Percentiles rank a stretch among this genome's conserved stretches.
Conservation (phyloP, 1,140 invertebrate species). For the Lordiphosa collinella region DNA sequence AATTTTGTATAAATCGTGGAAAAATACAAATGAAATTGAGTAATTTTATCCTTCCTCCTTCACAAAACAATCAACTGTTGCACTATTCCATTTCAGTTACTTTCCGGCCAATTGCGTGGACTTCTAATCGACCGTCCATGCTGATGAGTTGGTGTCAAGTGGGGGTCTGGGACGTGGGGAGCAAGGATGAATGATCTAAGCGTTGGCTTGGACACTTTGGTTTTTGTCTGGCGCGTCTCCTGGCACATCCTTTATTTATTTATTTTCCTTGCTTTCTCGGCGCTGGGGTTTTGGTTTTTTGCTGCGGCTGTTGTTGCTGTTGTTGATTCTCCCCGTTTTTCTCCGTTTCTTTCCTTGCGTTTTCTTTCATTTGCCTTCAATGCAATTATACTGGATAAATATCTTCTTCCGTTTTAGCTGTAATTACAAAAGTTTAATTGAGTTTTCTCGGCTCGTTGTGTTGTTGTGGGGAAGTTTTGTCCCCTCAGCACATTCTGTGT, state of each 20-base stretch:
- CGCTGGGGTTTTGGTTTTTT: conserved; percentile 35
- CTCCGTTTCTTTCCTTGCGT: conserved; percentile 24
- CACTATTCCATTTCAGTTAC: background rate
- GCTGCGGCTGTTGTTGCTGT: conserved; percentile 17
- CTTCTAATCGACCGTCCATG: background rate
- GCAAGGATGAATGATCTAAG: background rate
- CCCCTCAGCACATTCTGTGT: conserved; percentile 49
- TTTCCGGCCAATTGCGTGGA: background rate
- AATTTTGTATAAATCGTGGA: too few species aligned
- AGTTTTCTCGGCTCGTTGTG: conserved; percentile 79
- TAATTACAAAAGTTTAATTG: conserved; percentile 80
- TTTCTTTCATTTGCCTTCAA: conserved; percentile 79
- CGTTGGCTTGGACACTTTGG: conserved; percentile 18
- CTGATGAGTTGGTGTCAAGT: too few species aligned
- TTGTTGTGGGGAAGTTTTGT: conserved; percentile 58
- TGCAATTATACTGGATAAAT: conserved; percentile 80
- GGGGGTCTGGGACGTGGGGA: too few species aligned
- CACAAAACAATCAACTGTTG: conserved; percentile 7
- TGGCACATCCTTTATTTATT: conserved; percentile 64
- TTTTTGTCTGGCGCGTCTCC: conserved; percentile 17
- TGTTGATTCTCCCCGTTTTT: conserved; percentile 12
- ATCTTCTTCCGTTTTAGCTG: conserved; percentile 79
- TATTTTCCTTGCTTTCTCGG: conserved; percentile 61
- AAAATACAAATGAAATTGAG: too few species aligned
- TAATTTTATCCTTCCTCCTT: too few species aligned